Evolutionary conservation across 2,113 vertebrate species (phyloP), one percentile per base, ranked within the genome.

Genomic region (Formicarius rufipectus): DNA sequence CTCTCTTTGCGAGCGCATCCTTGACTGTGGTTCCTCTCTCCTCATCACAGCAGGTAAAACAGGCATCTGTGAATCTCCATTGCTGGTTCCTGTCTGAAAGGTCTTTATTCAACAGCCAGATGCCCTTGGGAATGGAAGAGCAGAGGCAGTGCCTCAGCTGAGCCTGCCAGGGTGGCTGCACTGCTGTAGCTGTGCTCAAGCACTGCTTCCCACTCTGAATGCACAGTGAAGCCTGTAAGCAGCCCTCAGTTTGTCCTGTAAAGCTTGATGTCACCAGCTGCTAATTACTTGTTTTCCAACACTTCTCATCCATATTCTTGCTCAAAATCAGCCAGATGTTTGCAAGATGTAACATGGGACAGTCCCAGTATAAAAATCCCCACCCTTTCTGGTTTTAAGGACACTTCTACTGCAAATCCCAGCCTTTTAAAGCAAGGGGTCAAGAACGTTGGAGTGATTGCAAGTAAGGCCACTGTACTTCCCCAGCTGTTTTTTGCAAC

Each of bases 1-100:
- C 67, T 99, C 99, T 50, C 98, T 99, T 10, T 99, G 98, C 33
- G 99, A 99, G 94, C 96, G 99, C 95, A 99, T 99, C 96, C 59
- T 99, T 30, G 98, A 99, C 97, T 99, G 99, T 0, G 94, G 98
- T 64, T 99, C 99, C 88, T 99, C 97, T 5, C 98, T 99, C 84
- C 98, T 99, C 88, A 94, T 99, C 96, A 99, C 99, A 0, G 98
- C 99, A 98, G 99, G 99, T 99, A 97, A 98, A 83, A 30, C 23
- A 6, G 3, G 3, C 8, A 0, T 52, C 53, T 60, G 33, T 62
- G n/a, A 25, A 33, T 10, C 45, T n/a, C 60, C 9, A 1, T 24
- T 59, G 15, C 67, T 50, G 7, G 14, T 75, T 20, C 35, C n/a
- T 24, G 18, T 4, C 66, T 81, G 45, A 42, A 49, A 75, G 40